phyloP scores from a whole-genome alignment of 1,140 invertebrate species.

The Pogonomyrmex barbatus region DNA sequence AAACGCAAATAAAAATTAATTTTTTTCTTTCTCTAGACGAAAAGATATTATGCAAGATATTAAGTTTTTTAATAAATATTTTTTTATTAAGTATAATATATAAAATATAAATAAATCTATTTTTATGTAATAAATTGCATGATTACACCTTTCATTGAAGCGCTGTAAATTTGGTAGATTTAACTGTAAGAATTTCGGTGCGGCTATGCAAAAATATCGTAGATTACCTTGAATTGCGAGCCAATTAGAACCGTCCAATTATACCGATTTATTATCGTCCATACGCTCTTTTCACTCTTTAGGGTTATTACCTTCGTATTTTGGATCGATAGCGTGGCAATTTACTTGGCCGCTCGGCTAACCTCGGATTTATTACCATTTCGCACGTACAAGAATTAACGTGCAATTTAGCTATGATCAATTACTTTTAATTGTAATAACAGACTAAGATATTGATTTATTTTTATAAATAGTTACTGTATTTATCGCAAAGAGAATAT shows the following conservation, averaged over 20 bases:
- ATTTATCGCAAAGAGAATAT: background rate
- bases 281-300: slow-evolving; percentile 54
- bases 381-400: slow-evolving; percentile 47
- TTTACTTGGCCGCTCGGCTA: slow-evolving; percentile 40
- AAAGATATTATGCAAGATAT: background rate
- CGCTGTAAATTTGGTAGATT: background rate
- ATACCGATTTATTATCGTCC: slow-evolving; percentile 57
- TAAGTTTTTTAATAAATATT: background rate
- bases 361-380: slow-evolving; percentile 57
- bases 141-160: background rate
- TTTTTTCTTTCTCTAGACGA: background rate
- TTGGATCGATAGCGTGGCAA: slow-evolving; percentile 40
- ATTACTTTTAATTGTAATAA: slow-evolving; percentile 49
- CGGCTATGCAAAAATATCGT: slow-evolving; percentile 39
- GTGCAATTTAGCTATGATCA: slow-evolving; percentile 41
- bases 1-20: background rate
- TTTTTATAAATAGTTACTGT: background rate
- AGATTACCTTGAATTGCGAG: slow-evolving; percentile 57
- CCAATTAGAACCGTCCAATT: slow-evolving; percentile 65
- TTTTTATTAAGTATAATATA: background rate
- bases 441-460: background rate
- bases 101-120: slow-evolving; percentile 6
- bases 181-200: slow-evolving; percentile 33
- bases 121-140: background rate
- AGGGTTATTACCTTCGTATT: slow-evolving; percentile 59